Base-by-base conservation (phyloP, 2,797 vertebrate species). In the Periophthalmus magnuspinnatus region DNA sequence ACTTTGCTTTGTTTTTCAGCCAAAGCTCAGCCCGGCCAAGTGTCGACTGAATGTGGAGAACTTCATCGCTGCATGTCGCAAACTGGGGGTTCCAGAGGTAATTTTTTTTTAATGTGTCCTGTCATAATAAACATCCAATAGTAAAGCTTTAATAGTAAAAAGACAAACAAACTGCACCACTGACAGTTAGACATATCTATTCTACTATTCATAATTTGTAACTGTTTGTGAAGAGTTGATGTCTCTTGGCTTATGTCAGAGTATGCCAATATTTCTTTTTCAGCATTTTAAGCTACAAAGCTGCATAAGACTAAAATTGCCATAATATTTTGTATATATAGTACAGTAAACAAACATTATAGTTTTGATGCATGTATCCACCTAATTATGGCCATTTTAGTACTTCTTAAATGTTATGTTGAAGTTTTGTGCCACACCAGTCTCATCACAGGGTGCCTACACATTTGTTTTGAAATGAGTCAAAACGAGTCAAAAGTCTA, bases 1-100 rank as follows among this genome's bases (percentile, higher is more conserved):
- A 6, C 56, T 11, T 38, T 5, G 2, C 62, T 50, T 62, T 34
- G 1, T 72, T 77, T 63, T 78, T 19, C 86, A 97, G 95, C 96
- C 96, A 68, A 97, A 96, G 78, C 93, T 97, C 80, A 97, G 95
- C 50, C 67, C 91, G 3, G 91, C 94, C 21, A 96, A 96, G 80
- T 93, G 94, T 81, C 93, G 93, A 63, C 94, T 95, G 65, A 97
- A 97, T 10, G 93, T 96, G 71, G 95, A 97, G 75, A 96, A 93
- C 86, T 97, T 97, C 87, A 81, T 96, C 10, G 57, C 90, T 19
- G 96, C 96, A 17, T 96, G 96, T 77, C 94, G 95, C 8, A 95
- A 92, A 77, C 90, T 97, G 71, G 96, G 96, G 14, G 89, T 97
- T 41, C 90, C 95, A 0, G 95, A 97, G 96, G 96, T 97, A 92